phyloP scores from a whole-genome alignment of 23 tunicate species.

The Diplosoma virens region DNA sequence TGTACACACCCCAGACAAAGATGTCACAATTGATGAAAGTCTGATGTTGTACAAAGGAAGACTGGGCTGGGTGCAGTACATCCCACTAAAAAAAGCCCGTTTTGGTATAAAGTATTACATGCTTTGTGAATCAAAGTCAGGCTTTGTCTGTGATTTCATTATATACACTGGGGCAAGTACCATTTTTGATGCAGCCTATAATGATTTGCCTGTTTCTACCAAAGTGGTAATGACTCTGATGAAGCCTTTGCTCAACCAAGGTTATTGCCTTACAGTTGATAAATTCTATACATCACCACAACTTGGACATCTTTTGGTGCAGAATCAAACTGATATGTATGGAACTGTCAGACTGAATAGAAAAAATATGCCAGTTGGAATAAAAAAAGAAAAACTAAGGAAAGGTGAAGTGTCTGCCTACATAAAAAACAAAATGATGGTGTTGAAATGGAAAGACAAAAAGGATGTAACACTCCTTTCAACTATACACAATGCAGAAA shows the following conservation, averaged over 20 bases:
- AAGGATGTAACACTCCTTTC: slow-evolving; percentile 25
- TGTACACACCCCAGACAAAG: slow-evolving; percentile 29
- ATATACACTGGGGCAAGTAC: slow-evolving; percentile 10
- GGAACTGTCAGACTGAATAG: slow-evolving; percentile 10
- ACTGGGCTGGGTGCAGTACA: slow-evolving; percentile 25
- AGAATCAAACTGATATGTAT: slow-evolving; percentile 20
- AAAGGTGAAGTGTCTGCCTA: slow-evolving; percentile 21
- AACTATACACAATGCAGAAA: slow-evolving; percentile 8
- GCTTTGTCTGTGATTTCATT: slow-evolving; percentile 24
- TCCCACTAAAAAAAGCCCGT: slow-evolving; percentile 19
- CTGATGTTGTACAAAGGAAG: slow-evolving; percentile 32
- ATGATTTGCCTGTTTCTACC: slow-evolving; percentile 4
- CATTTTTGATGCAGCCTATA: slow-evolving; percentile 8
- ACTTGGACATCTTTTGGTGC: slow-evolving; percentile 11
- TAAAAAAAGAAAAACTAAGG: slow-evolving; percentile 3
- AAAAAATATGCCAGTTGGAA: background rate
- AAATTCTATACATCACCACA: slow-evolving; percentile 26
- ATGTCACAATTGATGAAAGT: slow-evolving; percentile 28
- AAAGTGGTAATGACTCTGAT: slow-evolving; percentile 28
- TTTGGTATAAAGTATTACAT: slow-evolving; percentile 18
- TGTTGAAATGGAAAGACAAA: slow-evolving; percentile 14
- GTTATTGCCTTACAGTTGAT: slow-evolving; percentile 26
- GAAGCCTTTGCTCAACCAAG: slow-evolving; percentile 32
- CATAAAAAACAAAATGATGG: slow-evolving; percentile 6
- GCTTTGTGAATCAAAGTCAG: slow-evolving; percentile 34